phyloP scores from a whole-genome alignment of 2,113 vertebrate species.

The Dicentrarchus labrax region DNA sequence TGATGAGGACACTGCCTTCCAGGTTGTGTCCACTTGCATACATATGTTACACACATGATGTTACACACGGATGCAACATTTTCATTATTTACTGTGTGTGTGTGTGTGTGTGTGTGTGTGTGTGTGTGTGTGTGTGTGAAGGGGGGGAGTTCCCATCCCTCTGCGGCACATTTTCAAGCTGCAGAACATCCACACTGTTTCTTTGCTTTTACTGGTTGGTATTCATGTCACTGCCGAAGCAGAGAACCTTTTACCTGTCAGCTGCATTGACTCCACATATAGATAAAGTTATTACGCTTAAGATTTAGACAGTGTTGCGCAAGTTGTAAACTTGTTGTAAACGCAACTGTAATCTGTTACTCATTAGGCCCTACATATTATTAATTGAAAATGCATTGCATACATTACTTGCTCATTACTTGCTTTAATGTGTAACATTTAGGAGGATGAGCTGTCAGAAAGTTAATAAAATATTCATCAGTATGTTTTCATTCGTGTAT shows the following conservation, averaged over 20 bases:
- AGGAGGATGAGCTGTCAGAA: no score
- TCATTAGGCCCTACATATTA: neutral
- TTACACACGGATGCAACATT: neutral
- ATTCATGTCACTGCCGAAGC: conserved; percentile 19
- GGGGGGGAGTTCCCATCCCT: neutral
- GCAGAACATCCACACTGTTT: neutral
- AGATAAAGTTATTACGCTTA: neutral
- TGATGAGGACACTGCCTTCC: neutral
- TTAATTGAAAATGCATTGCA: neutral
- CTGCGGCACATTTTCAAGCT: conserved; percentile 1
- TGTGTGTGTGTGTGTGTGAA: no score
- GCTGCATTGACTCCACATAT: neutral
- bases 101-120: no score
- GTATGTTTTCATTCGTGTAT: no score
- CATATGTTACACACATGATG: neutral
- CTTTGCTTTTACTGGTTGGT: neutral
- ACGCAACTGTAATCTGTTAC: neutral
- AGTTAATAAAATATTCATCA: no score
- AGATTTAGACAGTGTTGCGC: no score
- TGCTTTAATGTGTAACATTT: neutral
- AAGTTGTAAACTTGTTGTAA: no score
- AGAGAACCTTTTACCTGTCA: neutral
- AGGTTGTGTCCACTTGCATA: neutral
- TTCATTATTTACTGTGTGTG: conserved; percentile 7
- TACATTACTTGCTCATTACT: neutral